A percentile compares a stretch with the other conserved stretches of the same genome.
Evolutionary conservation across 2,113 vertebrate genomes (phyloP).

Genomic region (Neofelis nebulosa): DNA sequence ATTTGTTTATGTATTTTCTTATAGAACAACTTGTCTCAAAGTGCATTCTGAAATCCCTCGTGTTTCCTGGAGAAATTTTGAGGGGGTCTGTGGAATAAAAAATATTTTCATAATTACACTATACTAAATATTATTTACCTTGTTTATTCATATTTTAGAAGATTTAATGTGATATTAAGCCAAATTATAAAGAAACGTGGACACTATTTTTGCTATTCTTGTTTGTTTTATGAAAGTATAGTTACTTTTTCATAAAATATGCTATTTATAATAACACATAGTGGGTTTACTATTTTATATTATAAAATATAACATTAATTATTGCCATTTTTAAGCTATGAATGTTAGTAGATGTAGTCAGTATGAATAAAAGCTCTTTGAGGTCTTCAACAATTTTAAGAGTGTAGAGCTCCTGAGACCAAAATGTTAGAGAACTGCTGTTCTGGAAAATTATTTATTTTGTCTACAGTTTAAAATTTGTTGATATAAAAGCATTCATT

Average conservation of each 20-base stretch:
- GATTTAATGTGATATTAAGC: not conserved
- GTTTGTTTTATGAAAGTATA: not conserved
- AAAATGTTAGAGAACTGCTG: not conserved
- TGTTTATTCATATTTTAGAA: not conserved
- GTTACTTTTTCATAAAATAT: not conserved
- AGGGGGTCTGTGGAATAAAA: not conserved
- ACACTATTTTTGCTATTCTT: not conserved
- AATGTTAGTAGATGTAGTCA: not conserved
- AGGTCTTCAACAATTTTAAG: not conserved
- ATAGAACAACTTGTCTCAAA: not conserved
- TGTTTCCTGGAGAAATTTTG: not conserved
- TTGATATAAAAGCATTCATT: not conserved
- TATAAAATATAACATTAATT: not conserved
- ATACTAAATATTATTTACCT: not conserved
- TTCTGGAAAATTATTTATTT: not conserved
- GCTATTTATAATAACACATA: not conserved
- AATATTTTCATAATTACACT: not conserved
- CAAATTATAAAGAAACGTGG: not conserved
- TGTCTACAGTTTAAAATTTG: not conserved
- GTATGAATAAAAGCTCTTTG: not conserved
- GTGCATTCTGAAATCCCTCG: not conserved
- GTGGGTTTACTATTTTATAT: not conserved
- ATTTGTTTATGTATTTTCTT: not conserved
- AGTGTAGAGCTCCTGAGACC: not conserved
- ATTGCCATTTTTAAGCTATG: not conserved